Conservation (phyloP, 1,140 invertebrate genomes). For the Tigriopus japonicus region DNA sequence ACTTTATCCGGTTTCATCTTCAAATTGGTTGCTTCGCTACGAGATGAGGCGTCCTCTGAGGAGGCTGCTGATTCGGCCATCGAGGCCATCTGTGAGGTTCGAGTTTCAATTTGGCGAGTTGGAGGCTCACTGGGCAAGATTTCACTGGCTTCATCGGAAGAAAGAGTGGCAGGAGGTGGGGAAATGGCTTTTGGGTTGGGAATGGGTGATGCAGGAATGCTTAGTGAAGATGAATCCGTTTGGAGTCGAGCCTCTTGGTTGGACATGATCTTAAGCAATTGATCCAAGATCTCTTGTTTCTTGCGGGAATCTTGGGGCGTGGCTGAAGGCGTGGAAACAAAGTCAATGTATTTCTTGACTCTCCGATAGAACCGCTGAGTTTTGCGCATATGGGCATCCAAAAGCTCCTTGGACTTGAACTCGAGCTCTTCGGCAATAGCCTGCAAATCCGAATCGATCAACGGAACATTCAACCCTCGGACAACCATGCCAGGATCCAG, state of each 20-base stretch:
- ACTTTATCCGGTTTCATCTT: neutral
- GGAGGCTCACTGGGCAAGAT: neutral
- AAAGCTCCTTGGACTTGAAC: neutral
- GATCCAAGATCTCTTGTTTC: neutral
- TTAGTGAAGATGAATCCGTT: no score
- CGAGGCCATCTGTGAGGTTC: neutral
- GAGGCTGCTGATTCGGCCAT: no score
- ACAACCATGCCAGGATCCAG: no score
- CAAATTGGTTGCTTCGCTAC: neutral
- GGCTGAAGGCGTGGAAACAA: neutral
- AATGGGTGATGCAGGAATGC: neutral
- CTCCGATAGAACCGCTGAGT: neutral
- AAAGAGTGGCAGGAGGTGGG: neutral
- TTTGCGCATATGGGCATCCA: neutral
- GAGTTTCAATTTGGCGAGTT: neutral
- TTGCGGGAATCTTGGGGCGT: neutral
- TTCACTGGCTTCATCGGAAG: neutral
- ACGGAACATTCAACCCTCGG: neutral
- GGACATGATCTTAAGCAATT: neutral
- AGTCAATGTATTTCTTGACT: neutral
- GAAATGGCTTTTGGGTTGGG: neutral
- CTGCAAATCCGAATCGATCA: neutral
- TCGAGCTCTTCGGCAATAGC: neutral
- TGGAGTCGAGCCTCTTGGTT: neutral
- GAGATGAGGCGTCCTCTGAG: neutral